These are phyloP conservation scores for Tyto alba DNA, from an alignment of 2,113 vertebrate species.

Conservation along the genomic window DNA sequence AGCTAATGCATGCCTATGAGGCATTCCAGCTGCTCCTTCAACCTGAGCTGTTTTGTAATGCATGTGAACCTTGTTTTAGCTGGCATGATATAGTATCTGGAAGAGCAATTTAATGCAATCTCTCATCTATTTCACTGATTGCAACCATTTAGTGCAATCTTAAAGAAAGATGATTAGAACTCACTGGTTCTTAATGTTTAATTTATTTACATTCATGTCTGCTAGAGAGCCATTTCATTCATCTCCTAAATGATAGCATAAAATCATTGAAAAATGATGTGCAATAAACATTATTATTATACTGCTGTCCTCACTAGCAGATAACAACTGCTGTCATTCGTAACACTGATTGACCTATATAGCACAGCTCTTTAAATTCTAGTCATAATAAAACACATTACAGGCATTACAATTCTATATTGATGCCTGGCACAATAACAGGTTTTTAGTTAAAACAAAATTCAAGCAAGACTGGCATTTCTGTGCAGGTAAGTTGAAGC, in stretches of 20 bases:
- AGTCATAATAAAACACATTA: slow-evolving; percentile 42
- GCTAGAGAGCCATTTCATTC: slow-evolving; percentile 70
- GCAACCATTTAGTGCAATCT: slow-evolving; percentile 74
- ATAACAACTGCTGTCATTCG: slow-evolving; percentile 58
- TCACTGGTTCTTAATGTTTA: slow-evolving; percentile 75
- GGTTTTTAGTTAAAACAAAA: slow-evolving; percentile 66
- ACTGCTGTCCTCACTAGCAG: slow-evolving; percentile 40
- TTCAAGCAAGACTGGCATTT: slow-evolving; percentile 40
- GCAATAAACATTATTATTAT: slow-evolving; percentile 69
- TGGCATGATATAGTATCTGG: slow-evolving; percentile 40
- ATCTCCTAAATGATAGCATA: slow-evolving; percentile 70
- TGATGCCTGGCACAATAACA: slow-evolving; percentile 62
- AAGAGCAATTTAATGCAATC: slow-evolving; percentile 70
- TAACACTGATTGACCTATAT: slow-evolving; percentile 62
- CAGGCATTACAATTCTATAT: slow-evolving; percentile 54
- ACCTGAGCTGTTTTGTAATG: slow-evolving; percentile 60
- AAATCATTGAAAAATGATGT: slow-evolving; percentile 75
- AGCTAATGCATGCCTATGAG: slow-evolving; percentile 46
- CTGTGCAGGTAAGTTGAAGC: slow-evolving; percentile 52
- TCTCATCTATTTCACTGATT: slow-evolving; percentile 76
- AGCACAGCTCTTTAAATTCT: slow-evolving; percentile 57
- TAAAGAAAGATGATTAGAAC: slow-evolving; percentile 77
- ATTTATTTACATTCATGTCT: slow-evolving; percentile 81
- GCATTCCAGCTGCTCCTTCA: slow-evolving; percentile 50
- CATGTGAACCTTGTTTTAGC: slow-evolving; percentile 50